Conservation (phyloP, 2,113 vertebrate genomes). For the Neodon shergylaensis region DNA sequence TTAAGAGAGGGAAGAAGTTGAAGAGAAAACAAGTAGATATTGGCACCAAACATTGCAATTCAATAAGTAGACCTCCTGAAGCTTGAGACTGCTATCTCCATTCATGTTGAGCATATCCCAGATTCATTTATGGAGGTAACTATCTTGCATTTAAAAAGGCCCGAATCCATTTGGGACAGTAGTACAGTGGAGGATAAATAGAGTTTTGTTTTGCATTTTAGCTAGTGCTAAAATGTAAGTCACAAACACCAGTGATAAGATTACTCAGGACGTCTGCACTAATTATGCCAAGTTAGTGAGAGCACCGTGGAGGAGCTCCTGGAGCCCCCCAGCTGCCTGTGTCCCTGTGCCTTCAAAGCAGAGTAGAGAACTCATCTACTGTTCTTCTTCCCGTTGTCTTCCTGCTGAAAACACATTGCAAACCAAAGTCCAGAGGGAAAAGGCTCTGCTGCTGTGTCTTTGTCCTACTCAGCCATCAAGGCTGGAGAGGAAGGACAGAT, state of each 20-base stretch:
- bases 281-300: not conserved
- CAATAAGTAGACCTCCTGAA: conserved; percentile 54
- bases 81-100: conserved; percentile 55
- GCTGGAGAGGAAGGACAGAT: not conserved
- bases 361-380: not conserved
- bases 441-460: not conserved
- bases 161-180: not conserved
- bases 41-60: conserved; percentile 40
- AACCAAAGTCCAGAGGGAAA: not conserved
- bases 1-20: conserved; percentile 58
- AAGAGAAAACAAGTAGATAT: conserved; percentile 58
- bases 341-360: not conserved
- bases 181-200: not conserved
- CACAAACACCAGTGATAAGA: conserved; percentile 3
- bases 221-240: not conserved
- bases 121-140: conserved; percentile 57
- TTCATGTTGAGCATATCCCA: conserved; percentile 63
- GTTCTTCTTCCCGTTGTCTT: not conserved
- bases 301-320: not conserved
- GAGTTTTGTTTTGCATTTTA: not conserved
- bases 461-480: not conserved
- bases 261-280: not conserved
- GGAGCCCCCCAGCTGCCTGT: not conserved
- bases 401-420: not conserved
- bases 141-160: not conserved